Percentiles rank a stretch among this genome's conserved stretches.
Conservation (phyloP, 2,797 vertebrate genomes). For the Champsocephalus gunnari region DNA sequence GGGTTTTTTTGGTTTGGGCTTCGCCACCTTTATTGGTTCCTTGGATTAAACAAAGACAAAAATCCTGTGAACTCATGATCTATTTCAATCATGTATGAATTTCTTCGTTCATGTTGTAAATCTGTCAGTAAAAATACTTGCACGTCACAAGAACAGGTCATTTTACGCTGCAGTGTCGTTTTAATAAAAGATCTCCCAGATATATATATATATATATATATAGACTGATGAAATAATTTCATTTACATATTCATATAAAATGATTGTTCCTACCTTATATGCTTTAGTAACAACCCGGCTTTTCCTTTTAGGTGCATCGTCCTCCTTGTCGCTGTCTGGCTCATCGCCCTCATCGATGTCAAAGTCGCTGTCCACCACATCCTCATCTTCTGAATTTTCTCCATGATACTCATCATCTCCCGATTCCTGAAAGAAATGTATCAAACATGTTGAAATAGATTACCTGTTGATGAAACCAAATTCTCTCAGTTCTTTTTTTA, state of each 20-base stretch:
- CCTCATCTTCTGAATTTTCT: conserved; percentile 95
- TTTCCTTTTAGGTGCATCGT: conserved; percentile 91
- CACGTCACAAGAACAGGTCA: neutral
- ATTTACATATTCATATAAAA: neutral
- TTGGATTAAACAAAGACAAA: conserved; percentile 60
- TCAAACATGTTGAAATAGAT: neutral
- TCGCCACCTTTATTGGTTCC: conserved; percentile 93
- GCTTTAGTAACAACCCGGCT: conserved; percentile 93
- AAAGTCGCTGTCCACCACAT: conserved; percentile 97
- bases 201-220: neutral
- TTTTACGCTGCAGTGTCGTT: neutral
- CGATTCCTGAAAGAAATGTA: conserved; percentile 85
- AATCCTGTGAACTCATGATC: neutral
- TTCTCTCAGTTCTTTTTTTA: neutral
- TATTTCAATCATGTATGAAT: neutral
- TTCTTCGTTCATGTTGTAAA: neutral
- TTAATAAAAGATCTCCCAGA: neutral
- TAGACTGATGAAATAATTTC: neutral
- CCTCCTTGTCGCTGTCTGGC: conserved; percentile 93
- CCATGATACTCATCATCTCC: conserved; percentile 96
- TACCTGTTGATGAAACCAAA: neutral
- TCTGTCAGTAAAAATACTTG: neutral
- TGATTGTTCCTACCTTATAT: conserved; percentile 86
- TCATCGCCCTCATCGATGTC: conserved; percentile 98
- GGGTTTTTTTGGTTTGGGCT: conserved; percentile 89